These are phyloP conservation scores for Imbricaverruca yamaguchii DNA, from an alignment of 2,888 invertebrate genomes.

Conservation along the genomic window DNA sequence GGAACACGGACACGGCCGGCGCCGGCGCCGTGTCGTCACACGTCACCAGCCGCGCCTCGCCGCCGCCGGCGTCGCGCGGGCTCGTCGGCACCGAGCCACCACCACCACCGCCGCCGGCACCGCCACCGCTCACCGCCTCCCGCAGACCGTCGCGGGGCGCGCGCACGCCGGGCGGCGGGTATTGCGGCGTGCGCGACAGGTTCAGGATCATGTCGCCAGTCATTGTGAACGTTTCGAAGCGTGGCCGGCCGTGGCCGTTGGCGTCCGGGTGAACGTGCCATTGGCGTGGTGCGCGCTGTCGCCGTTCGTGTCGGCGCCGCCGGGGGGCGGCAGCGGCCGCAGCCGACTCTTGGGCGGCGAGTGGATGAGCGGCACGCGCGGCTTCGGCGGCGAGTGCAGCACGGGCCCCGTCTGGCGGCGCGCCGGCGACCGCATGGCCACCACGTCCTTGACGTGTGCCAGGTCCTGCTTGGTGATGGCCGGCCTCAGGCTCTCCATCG, in stretches of 20 bases:
- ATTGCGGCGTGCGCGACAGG: constrained; percentile 61
- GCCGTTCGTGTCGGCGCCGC: constrained; percentile 13
- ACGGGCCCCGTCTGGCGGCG: constrained; percentile 25
- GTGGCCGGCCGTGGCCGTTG: constrained; percentile 34
- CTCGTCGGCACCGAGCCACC: constrained; percentile 27
- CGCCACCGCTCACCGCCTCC: constrained; percentile 51
- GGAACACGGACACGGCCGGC: constrained; percentile 57
- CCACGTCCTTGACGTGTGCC: constrained; percentile 33
- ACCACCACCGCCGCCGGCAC: constrained; percentile 18
- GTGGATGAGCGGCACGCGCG: constrained; percentile 14
- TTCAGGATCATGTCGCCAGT: constrained; percentile 93
- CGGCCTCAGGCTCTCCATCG: constrained; percentile 38
- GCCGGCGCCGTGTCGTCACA: constrained; percentile 35
- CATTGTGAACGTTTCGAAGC: constrained; percentile 93
- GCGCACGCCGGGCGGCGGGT: constrained; percentile 33
- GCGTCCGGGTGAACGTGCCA: constrained; percentile 28
- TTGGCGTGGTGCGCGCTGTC: constrained; percentile 23
- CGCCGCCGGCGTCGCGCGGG: constrained; percentile 41
- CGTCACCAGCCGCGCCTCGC: constrained; percentile 42
- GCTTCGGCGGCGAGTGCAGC: constrained; percentile 25
- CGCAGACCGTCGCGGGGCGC: constrained; percentile 41
- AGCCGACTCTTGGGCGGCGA: constrained; percentile 9
- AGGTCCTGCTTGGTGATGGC: constrained; percentile 36
- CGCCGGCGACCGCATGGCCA: constrained; percentile 31
- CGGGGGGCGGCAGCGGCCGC: constrained; percentile 26